A percentile compares a stretch with the other conserved stretches of the same genome.
Evolutionary conservation across 2,888 invertebrate genomes (phyloP).

Genomic region (Saturnia japonica): DNA sequence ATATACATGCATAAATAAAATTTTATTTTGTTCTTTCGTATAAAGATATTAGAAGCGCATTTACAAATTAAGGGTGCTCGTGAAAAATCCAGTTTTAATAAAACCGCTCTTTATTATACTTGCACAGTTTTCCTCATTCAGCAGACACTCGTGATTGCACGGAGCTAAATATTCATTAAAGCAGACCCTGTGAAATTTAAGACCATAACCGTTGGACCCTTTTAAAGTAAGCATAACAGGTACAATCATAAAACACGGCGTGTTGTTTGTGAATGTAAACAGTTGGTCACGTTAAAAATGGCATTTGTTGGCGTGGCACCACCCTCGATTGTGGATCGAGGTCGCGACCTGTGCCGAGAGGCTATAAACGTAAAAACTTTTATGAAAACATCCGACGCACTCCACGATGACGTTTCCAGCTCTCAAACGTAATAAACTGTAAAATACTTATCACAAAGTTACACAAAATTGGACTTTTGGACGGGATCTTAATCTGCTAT

Average conservation of each 20-base stretch:
- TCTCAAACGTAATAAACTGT: slow-evolving; percentile 66
- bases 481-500: too few relatives aligned
- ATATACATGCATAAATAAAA: not conserved
- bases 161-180: slow-evolving; percentile 33
- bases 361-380: slow-evolving; percentile 66
- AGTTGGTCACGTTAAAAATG: slow-evolving; percentile 51
- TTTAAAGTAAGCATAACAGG: slow-evolving; percentile 39
- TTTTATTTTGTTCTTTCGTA: not conserved
- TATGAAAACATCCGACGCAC: slow-evolving; percentile 59
- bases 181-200: slow-evolving; percentile 26
- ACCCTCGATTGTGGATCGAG: slow-evolving; percentile 41
- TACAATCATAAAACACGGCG: slow-evolving; percentile 45
- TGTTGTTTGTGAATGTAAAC: slow-evolving; percentile 50
- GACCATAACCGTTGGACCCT: slow-evolving; percentile 31
- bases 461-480: slow-evolving; percentile 53
- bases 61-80: not conserved
- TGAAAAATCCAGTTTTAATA: not conserved
- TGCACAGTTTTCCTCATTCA: slow-evolving; percentile 25
- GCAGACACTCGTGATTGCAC: slow-evolving; percentile 28
- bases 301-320: slow-evolving; percentile 54
- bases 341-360: too few relatives aligned
- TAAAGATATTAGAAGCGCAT: not conserved
- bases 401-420: slow-evolving; percentile 44
- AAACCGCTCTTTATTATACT: not conserved
- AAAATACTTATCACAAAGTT: slow-evolving; percentile 55